A percentile compares a stretch with the other conserved stretches of the same genome.
phyloP scores from a whole-genome alignment of 2,113 vertebrate species.

The Carollia perspicillata region DNA sequence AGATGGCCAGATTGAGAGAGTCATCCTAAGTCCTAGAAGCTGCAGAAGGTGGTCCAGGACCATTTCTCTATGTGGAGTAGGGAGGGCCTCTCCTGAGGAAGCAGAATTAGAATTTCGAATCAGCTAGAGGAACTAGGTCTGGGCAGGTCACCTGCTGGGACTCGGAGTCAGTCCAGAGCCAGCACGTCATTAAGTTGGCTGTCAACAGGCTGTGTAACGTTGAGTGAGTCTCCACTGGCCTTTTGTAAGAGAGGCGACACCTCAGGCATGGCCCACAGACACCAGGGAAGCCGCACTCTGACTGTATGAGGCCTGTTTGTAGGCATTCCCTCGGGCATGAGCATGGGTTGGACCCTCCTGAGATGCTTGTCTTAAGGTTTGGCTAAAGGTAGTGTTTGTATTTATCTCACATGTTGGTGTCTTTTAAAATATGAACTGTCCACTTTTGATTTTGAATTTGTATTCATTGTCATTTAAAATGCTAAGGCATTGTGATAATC shows the following conservation, averaged over 20 bases:
- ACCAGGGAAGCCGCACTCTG: not conserved
- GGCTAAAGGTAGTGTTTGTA: not conserved
- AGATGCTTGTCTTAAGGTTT: not conserved
- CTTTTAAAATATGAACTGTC: not conserved
- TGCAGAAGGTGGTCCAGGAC: not conserved
- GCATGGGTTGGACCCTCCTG: not conserved
- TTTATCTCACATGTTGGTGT: not conserved
- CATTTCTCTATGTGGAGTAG: not conserved
- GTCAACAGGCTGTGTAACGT: not conserved
- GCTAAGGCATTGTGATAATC: not conserved
- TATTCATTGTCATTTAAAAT: not conserved
- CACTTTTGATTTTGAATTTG: not conserved
- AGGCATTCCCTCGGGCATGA: not conserved
- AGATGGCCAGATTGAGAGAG: not conserved
- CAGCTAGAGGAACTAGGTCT: not conserved
- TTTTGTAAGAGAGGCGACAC: constrained; percentile 4
- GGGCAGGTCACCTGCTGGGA: not conserved
- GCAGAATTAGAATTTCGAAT: not conserved
- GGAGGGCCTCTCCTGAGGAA: not conserved
- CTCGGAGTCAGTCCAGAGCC: not conserved
- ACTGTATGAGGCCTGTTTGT: not conserved
- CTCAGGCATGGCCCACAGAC: not conserved
- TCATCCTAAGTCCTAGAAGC: not conserved
- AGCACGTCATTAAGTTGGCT: not conserved
- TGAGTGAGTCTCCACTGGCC: constrained; percentile 5